These are phyloP conservation scores for Pissodes strobi DNA, from an alignment of 1,140 invertebrate species.

Conservation along the genomic window DNA sequence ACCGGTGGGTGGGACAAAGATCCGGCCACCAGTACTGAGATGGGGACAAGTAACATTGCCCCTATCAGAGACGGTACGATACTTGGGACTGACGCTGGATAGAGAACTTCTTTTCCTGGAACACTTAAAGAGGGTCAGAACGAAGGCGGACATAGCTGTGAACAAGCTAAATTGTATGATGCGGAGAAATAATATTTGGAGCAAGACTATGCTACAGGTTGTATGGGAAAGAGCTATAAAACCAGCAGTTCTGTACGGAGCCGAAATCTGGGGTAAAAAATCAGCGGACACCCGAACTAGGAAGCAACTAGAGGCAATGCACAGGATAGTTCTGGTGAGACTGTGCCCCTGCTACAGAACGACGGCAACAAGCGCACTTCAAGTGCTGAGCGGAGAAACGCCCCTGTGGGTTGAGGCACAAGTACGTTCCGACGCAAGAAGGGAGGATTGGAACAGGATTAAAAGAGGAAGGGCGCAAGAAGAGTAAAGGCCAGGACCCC, in stretches of 20 bases:
- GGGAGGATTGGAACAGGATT: too few species aligned
- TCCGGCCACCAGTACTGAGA: constrained; percentile 30
- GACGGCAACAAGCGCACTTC: constrained; percentile 18
- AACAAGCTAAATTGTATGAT: constrained; percentile 5
- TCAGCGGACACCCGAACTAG: constrained; percentile 7
- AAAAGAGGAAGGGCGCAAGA: too few species aligned
- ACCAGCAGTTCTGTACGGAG: constrained; percentile 34
- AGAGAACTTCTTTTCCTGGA: constrained; percentile 19
- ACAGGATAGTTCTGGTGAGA: constrained; percentile 27
- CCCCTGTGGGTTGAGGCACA: too few species aligned
- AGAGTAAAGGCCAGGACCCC: too few species aligned
- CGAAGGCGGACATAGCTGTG: constrained; percentile 1
- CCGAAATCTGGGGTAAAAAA: constrained; percentile 28
- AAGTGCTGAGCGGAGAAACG: constrained; percentile 31
- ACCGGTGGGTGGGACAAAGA: neutral
- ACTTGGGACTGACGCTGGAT: constrained; percentile 35
- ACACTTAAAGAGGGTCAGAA: constrained; percentile 22
- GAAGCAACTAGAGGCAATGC: constrained; percentile 27
- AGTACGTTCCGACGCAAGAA: too few species aligned
- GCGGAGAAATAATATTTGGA: constrained; percentile 27
- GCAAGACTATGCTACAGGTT: constrained; percentile 17
- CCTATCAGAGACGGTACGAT: constrained; percentile 14
- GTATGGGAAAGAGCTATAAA: constrained; percentile 30
- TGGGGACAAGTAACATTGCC: neutral
- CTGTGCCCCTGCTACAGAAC: constrained; percentile 28